These are phyloP conservation scores for Lacerta bilineata DNA, from an alignment of 2,797 vertebrate species.

Conservation along the genomic window DNA sequence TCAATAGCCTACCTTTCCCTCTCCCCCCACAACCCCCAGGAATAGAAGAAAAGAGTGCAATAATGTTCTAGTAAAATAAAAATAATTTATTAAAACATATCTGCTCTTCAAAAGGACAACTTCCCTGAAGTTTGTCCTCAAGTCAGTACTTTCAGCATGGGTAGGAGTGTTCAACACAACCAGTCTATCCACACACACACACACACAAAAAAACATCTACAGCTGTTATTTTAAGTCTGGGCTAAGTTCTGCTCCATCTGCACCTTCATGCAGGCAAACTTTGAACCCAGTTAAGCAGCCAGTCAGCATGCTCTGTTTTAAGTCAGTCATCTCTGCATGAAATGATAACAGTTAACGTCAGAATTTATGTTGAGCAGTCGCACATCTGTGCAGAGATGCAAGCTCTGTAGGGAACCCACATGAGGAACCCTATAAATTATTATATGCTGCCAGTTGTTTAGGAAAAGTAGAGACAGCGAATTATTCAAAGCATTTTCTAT, in stretches of 20 bases:
- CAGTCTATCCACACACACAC: slow-evolving; percentile 33
- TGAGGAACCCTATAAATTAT: slow-evolving; percentile 38
- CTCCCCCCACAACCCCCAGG: no score
- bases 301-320: slow-evolving; percentile 52
- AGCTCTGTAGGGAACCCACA: slow-evolving; percentile 44
- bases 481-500: slow-evolving; percentile 55
- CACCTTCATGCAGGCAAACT: slow-evolving; percentile 24
- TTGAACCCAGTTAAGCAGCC: slow-evolving; percentile 32
- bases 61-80: slow-evolving; percentile 65
- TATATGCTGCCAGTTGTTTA: slow-evolving; percentile 39
- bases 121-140: slow-evolving; percentile 76
- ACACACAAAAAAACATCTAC: slow-evolving; percentile 16
- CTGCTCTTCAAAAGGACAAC: slow-evolving; percentile 66
- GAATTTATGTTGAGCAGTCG: slow-evolving; percentile 31
- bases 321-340: slow-evolving; percentile 15
- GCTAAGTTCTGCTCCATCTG: slow-evolving; percentile 36
- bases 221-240: slow-evolving; percentile 25
- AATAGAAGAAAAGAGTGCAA: not conserved
- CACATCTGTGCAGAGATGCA: slow-evolving; percentile 31
- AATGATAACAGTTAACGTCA: not conserved
- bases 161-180: slow-evolving; percentile 57
- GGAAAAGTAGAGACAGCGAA: slow-evolving; percentile 54
- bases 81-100: slow-evolving; percentile 82
- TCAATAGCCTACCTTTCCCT: not conserved
- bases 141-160: slow-evolving; percentile 67